Evolutionary conservation across 1,140 invertebrate species (phyloP), one percentile per base, ranked within the genome.

Genomic region (Cydia amplana): DNA sequence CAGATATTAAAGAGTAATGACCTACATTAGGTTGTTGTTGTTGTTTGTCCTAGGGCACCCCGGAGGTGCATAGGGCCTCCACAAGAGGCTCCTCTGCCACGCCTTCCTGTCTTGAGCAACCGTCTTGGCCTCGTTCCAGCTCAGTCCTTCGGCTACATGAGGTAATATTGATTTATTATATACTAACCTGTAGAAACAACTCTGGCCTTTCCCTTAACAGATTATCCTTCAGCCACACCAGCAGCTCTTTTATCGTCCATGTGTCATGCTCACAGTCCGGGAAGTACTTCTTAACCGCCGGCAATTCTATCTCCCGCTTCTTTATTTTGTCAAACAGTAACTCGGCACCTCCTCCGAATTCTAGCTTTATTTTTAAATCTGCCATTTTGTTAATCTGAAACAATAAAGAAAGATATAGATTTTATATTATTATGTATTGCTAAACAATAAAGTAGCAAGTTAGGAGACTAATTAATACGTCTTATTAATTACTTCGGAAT

Each of bases 151-250:
- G n/a, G n/a, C n/a, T n/a, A n/a, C n/a, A n/a, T n/a, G n/a, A 25
- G 25, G 25, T 25, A 25, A 25, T 3, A 25, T 25, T 25, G 25
- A 25, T 25, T 25, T 25, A 25, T 25, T 28, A 28, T 28, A 28
- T 74, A 60, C 28, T 94, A 80, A 90, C 96, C 93, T 98, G 96
- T 49, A 98, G 86, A 89, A 99, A 99, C n/a, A 99, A 93, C 88
- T 99, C 98, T 12, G 96, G 95, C 79, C 97, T 94, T 86, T 99
- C 97, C 75, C 94, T 95, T 43, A 99, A 87, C 72, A 99, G 91
- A 89, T 98, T 98, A 77, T 97, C 95, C 85, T 95, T 95, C 43
- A 99, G 95, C 97, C 97, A 98, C 2, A 94, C 83, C 0, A 99
- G 90, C 20, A 99, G 90, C 60, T 94, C 93, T 75, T 93, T 93